Base-by-base conservation (phyloP, 2,888 invertebrate species). In the Leucania comma region DNA sequence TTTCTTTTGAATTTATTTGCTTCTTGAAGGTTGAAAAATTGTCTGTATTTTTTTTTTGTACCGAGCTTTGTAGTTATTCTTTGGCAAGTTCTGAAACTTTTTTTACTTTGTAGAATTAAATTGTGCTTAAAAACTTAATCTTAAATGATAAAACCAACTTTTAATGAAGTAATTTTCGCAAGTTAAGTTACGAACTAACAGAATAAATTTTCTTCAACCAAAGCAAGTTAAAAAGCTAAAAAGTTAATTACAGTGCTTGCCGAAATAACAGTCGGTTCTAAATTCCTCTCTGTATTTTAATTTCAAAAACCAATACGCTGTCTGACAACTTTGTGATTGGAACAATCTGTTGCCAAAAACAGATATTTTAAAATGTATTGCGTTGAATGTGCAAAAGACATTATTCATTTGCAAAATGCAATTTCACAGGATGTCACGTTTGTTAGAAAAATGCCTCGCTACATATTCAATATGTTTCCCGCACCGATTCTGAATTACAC, bases 371-470 rank as follows among this genome's bases (percentile, higher is more conserved):
- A 85, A 83, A 80, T 84, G 77, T 74, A 77, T 73, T 75, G 63
- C 81, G 69, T 80, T 71, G 78, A 81, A 80, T 84, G 75, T 71
- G 80, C 66, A 78, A 72, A 80, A 75, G 75, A 78, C 86, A 84
- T 87, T 86, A 88, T 88, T 88, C 87, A 84, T 88, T 89, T 88
- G 85, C 87, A 81, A 90, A 83, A 91, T 90, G 90, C 92, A 93
- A 94, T 94, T 92, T 92, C 90, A 86, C 89, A 89, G 90, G 90
- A 91, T 89, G 93, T 94, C 93, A 93, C 92, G 91, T 89, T 90
- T 91, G 90, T 90, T 90, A 91, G 92, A 93, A 91, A 94, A 93
- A 93, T 93, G 92, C 89, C 87, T 73, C 89, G 80, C 88, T 87
- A 86, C 90, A 89, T 89, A 91, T 93, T 93, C 93, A 93, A 94